A percentile compares a stretch with the other conserved stretches of the same genome.
Evolutionary conservation across 2,797 vertebrate species (phyloP).

Genomic region (Odontamblyopus lacepedii): DNA sequence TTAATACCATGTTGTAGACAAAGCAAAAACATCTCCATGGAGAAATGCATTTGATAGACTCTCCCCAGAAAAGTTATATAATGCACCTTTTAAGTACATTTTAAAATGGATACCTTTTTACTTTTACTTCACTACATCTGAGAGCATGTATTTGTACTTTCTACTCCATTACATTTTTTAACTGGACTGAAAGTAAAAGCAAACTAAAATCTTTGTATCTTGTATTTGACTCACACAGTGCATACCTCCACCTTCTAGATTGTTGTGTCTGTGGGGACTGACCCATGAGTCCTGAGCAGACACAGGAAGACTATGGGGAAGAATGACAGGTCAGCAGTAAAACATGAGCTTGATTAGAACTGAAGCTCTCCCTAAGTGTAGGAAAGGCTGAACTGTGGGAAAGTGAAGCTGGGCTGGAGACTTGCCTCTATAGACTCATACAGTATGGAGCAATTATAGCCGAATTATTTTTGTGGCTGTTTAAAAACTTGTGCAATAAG

Average conservation of each 20-base stretch:
- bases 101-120: no score
- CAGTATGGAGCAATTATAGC: not conserved
- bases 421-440: not conserved
- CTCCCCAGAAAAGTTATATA: no score
- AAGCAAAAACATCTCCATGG: no score
- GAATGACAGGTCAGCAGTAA: slow-evolving; percentile 62
- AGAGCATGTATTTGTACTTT: no score
- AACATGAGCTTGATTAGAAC: slow-evolving; percentile 65
- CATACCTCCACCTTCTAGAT: not conserved
- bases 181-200: no score
- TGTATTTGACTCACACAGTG: not conserved
- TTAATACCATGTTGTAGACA: no score
- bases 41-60: no score
- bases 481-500: not conserved
- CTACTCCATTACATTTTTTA: no score
- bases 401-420: slow-evolving; percentile 1
- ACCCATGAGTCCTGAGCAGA: slow-evolving; percentile 23
- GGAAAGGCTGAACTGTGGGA: slow-evolving; percentile 65
- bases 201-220: no score
- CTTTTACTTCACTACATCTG: no score
- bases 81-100: no score
- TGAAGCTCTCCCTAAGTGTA: slow-evolving; percentile 69
- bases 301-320: slow-evolving; percentile 59
- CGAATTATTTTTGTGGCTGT: not conserved
- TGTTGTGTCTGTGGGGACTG: not conserved